These are phyloP conservation scores for Drosophila equinoxialis DNA, from an alignment of 1,140 invertebrate species.

Conservation along the genomic window DNA sequence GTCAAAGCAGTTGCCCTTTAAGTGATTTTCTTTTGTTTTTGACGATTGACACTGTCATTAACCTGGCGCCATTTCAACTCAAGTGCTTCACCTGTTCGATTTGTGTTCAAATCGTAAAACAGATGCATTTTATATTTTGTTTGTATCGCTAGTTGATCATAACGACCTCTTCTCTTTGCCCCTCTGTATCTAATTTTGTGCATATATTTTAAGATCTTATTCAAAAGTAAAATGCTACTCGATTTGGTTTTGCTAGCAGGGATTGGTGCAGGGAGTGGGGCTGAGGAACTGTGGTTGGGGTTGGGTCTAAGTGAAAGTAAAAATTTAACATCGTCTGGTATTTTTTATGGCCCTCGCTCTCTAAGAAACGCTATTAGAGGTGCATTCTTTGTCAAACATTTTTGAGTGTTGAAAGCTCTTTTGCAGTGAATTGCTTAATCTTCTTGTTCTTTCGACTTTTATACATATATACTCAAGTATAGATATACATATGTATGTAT, in stretches of 20 bases:
- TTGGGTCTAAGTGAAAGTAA: constrained; percentile 73
- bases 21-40: neutral
- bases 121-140: constrained; percentile 75
- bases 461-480: constrained; percentile 14
- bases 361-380: constrained; percentile 61
- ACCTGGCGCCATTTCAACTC: constrained; percentile 37
- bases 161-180: constrained; percentile 24
- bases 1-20: neutral
- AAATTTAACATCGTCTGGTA: constrained; percentile 54
- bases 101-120: constrained; percentile 32
- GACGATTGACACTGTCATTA: constrained; percentile 24
- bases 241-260: constrained; percentile 26
- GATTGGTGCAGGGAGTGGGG: neutral
- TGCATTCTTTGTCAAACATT: constrained; percentile 70
- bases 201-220: constrained; percentile 27
- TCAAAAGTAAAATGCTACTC: constrained; percentile 58
- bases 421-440: constrained; percentile 74
- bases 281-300: neutral
- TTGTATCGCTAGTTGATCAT: constrained; percentile 62
- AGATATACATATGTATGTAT: constrained; percentile 39
- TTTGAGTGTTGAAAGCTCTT: constrained; percentile 76
- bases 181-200: neutral
- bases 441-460: constrained; percentile 40
- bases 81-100: constrained; percentile 46
- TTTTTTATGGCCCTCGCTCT: constrained; percentile 55